Evolutionary conservation across 2,113 vertebrate genomes (phyloP).

Genomic region (Chiloscyllium plagiosum): DNA sequence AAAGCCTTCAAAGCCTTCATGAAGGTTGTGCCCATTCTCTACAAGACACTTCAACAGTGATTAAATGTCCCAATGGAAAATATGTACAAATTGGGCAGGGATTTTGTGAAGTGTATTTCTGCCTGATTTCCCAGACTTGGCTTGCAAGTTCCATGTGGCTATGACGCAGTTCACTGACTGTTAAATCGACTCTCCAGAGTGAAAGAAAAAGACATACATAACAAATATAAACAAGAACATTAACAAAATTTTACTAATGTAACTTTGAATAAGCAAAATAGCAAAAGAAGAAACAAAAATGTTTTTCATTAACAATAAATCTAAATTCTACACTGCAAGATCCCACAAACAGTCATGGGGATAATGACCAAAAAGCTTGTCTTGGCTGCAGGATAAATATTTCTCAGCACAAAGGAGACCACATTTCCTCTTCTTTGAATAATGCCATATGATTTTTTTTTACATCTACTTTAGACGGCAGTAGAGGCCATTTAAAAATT

Average conservation of each 20-base stretch:
- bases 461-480: background rate
- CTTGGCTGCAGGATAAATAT: background rate
- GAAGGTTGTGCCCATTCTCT: conserved; percentile 27
- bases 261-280: background rate
- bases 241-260: background rate
- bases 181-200: background rate
- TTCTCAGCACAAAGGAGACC: background rate
- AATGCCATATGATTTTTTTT: background rate
- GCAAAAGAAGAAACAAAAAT: background rate
- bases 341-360: background rate
- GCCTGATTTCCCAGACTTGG: background rate
- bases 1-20: background rate
- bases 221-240: background rate
- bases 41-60: background rate
- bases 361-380: background rate
- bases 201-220: background rate
- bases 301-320: background rate
- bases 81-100: conserved; percentile 7
- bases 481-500: background rate
- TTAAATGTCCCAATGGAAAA: conserved; percentile 19
- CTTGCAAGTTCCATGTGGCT: background rate
- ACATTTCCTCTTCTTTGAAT: background rate
- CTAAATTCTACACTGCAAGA: background rate
- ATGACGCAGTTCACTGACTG: background rate
- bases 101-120: background rate